Conservation (phyloP, 2,888 invertebrate genomes). For the Litoditis marina region DNA sequence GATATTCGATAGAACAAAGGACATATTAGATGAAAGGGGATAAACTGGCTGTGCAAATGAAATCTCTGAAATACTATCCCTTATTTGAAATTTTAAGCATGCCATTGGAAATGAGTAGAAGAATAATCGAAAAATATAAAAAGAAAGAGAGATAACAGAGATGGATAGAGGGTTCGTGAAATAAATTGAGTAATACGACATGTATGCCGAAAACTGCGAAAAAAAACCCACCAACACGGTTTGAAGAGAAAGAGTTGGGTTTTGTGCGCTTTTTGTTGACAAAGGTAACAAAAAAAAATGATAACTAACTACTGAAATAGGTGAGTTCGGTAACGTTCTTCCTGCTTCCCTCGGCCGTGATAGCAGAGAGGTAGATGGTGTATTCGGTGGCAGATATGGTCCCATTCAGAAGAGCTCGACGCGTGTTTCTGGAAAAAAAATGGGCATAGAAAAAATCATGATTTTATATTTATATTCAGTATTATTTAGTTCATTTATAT, state of each 20-base stretch:
- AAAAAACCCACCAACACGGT: background rate
- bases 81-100: too few species aligned
- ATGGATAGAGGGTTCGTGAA: background rate
- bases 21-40: too few species aligned
- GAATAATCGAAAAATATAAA: background rate
- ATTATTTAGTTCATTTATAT: background rate
- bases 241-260: background rate
- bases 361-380: conserved; percentile 44
- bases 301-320: conserved; percentile 46
- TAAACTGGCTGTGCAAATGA: too few species aligned
- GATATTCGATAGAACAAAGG: too few species aligned
- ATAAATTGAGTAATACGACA: background rate
- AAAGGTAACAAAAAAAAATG: too few species aligned
- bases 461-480: background rate
- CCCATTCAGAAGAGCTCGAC: conserved; percentile 43
- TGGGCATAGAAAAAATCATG: too few species aligned
- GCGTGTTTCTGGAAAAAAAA: conserved; percentile 28
- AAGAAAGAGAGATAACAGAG: background rate
- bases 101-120: too few species aligned
- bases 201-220: background rate
- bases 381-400: conserved; percentile 56
- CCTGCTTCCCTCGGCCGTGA: conserved; percentile 41
- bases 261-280: too few species aligned
- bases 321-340: conserved; percentile 40
- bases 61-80: too few species aligned